Evolutionary conservation across 2,113 vertebrate genomes (phyloP), one percentile per base, ranked within the genome.

Genomic region (Octodon degus): DNA sequence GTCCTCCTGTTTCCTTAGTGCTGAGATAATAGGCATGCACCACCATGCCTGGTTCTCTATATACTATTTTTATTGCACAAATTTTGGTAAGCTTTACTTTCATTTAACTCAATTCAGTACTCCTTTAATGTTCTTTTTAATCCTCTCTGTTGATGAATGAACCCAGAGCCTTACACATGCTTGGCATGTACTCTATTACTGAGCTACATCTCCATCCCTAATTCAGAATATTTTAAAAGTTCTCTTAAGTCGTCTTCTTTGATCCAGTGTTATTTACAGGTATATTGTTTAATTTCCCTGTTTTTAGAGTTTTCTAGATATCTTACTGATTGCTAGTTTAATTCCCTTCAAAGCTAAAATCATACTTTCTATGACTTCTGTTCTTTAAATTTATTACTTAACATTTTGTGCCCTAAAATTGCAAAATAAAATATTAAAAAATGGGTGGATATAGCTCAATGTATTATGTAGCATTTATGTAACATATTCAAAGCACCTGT

Each of bases 291-390:
- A 74, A 40, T 74, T 3, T 74, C 70, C 20, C 11, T 74, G 19
- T 84, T 90, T 94, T 86, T 53, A n/a, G 68, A 65, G 43, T 84
- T 81, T 95, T 63, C 93, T 70, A n/a, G 27, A 80, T 91, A 13
- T 62, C 58, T 89, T 96, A 40, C 13, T 83, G 55, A 79, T 79
- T 79, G 30, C 76, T 79, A 50, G 47, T 79, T 47, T 79, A 79
- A 79, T 50, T 79, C 14, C 27, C 55, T 82, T 87, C 53, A n/a
- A 19, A 40, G n/a, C 79, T 89, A 62, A 79, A 79, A 93, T 53
- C 70, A 80, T 87, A 55, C 63, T 81, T 58, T 86, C 10, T 77
- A 68, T 87, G 40, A 82, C 82, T 86, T 77, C 60, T 60, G 9
- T 70, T 63, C 34, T 90, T 90, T 90, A 68, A 65, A 89, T 93